A percentile compares a stretch with the other conserved stretches of the same genome.
Conservation (phyloP, 2,797 vertebrate species). For the Trematomus bernacchii region DNA sequence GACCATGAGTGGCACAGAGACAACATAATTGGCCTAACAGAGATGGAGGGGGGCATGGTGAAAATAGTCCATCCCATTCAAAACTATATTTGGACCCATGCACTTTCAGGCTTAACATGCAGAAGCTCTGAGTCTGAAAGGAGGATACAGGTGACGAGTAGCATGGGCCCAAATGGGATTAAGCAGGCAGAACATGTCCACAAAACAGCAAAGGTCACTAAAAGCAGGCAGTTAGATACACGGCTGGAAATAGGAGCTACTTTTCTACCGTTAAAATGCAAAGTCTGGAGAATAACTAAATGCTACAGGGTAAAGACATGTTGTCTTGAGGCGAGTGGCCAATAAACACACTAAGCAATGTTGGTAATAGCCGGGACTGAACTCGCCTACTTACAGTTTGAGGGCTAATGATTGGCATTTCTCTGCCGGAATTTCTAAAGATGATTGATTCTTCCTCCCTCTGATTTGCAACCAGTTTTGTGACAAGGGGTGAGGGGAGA, state of each 20-base stretch:
- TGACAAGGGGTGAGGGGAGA: no score
- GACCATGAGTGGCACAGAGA: background rate
- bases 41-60: background rate
- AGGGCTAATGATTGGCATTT: background rate
- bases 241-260: no score
- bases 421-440: no score
- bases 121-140: no score
- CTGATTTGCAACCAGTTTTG: no score
- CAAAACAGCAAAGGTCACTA: background rate
- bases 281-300: background rate
- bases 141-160: no score
- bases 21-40: background rate
- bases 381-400: background rate
- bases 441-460: no score
- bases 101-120: no score
- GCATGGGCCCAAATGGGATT: background rate
- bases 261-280: background rate
- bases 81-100: no score
- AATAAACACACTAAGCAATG: no score
- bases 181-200: background rate
- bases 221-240: no score
- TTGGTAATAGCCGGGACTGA: no score
- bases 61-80: background rate
- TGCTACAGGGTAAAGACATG: background rate
- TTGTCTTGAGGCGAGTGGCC: background rate